A percentile compares a stretch with the other conserved stretches of the same genome.
Evolutionary conservation across 2,113 vertebrate genomes (phyloP).

Genomic region (Festucalex cinctus): DNA sequence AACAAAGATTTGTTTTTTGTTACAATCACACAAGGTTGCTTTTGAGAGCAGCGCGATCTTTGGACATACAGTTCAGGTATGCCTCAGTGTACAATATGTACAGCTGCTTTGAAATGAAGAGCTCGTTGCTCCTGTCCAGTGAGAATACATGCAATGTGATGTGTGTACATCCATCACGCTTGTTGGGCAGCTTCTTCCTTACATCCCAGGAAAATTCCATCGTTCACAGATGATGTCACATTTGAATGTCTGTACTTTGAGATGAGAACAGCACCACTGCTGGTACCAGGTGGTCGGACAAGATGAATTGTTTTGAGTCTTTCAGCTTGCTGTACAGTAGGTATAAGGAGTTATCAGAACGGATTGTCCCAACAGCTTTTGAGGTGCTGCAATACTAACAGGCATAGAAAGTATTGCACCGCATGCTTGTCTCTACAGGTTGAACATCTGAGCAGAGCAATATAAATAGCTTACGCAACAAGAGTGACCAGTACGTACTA

Average conservation of each 20-base stretch:
- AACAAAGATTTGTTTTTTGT: background rate
- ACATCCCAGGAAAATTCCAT: slow-evolving; percentile 27
- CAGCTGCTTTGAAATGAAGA: slow-evolving; percentile 1
- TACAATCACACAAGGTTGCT: slow-evolving; percentile 8
- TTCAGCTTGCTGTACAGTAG: background rate
- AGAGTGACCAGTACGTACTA: slow-evolving; percentile 8
- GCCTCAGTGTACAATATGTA: background rate
- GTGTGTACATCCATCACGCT: background rate
- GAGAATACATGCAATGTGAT: slow-evolving; percentile 15
- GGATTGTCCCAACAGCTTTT: background rate
- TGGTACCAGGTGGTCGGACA: background rate
- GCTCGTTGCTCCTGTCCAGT: slow-evolving; percentile 13
- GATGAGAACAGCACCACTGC: slow-evolving; percentile 14
- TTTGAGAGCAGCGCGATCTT: slow-evolving; percentile 14
- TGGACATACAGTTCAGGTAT: background rate
- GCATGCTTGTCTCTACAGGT: slow-evolving; percentile 15
- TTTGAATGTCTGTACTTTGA: slow-evolving; percentile 36
- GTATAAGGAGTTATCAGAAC: background rate
- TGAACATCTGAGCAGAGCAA: background rate
- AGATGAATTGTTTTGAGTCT: background rate
- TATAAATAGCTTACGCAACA: slow-evolving; percentile 17
- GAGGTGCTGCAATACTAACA: slow-evolving; percentile 1
- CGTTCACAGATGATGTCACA: slow-evolving; percentile 23
- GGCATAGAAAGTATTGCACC: slow-evolving; percentile 12
- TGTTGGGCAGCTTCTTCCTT: slow-evolving; percentile 13